phyloP scores from a whole-genome alignment of 1,140 invertebrate species.

The Drosophila bipectinata region DNA sequence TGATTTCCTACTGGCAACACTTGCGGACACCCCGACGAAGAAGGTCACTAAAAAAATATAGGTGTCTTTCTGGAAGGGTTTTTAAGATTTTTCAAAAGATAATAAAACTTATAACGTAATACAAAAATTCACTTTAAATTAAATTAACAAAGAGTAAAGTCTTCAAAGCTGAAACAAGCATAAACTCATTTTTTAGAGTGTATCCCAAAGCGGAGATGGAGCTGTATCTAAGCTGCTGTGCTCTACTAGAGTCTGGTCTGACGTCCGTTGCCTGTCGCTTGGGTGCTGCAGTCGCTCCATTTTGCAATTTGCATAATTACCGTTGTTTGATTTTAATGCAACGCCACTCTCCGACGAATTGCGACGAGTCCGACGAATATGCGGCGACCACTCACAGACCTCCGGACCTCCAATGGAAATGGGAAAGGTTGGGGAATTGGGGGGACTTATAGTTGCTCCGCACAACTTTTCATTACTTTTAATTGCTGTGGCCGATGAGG shows the following conservation, averaged over 20 bases:
- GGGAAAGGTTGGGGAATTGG: background rate
- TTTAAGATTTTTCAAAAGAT: background rate
- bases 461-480: constrained; percentile 79
- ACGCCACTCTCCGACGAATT: constrained; percentile 62
- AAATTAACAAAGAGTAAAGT: background rate
- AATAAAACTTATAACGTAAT: background rate
- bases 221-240: constrained; percentile 20
- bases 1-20: constrained; percentile 78
- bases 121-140: too few species aligned
- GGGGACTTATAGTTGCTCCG: constrained; percentile 42
- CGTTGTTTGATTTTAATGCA: constrained; percentile 79
- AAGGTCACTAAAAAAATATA: background rate
- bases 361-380: constrained; percentile 26
- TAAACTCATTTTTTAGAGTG: background rate
- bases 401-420: constrained; percentile 3
- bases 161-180: background rate
- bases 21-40: constrained; percentile 54
- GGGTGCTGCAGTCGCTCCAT: constrained; percentile 57
- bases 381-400: constrained; percentile 17
- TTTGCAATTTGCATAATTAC: constrained; percentile 82
- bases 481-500: constrained; percentile 79
- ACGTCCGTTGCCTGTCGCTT: constrained; percentile 43
- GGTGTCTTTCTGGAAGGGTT: background rate
- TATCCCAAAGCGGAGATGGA: background rate
- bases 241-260: constrained; percentile 28